Evolutionary conservation across 2,113 vertebrate genomes (phyloP), one percentile per base, ranked within the genome.

Genomic region (Mirounga angustirostris): DNA sequence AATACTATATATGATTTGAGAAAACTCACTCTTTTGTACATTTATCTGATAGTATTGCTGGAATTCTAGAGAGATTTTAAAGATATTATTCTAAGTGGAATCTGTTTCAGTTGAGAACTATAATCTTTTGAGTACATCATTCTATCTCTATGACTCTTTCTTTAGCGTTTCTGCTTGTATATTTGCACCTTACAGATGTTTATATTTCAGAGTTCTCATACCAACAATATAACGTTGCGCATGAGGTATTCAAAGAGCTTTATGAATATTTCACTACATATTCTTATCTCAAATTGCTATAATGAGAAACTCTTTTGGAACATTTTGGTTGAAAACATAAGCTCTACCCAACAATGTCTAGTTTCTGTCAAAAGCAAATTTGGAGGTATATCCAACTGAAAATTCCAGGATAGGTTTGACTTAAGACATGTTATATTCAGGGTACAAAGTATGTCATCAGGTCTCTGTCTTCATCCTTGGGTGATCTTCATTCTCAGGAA

Each of bases 251-350:
- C 59, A 58, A 94, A 92, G 21, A 58, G 12, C 14, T 93, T 85
- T 87, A 61, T 80, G 69, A 95, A 74, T 96, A 97, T 89, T 91
- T 89, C 76, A 78, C 74, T 92, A 52, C 22, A 52, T 58, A 56
- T 79, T 91, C 93, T 92, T 69, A 86, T 94, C 16, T 94, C n/a
- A 92, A 79, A 65, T 92, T 95, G n/a, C 36, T 92, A 67, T 79
- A 83, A 88, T 26, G 26, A 85, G 69, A 91, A 79, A 89, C 8
- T 67, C 43, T 83, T n/a, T 46, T 65, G 14, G n/a, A 89, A 84
- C 30, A 52, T 59, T 91, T 76, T 43, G 4, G 12, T 83, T 69
- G 18, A 73, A 56, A 96, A 73, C 26, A 22, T 19, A 9, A 84
- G 7, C n/a, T 73, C 19, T 4, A 87, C 26, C n/a, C 21, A 86